Percentiles rank a stretch among this genome's conserved stretches.
Conservation (phyloP, 1,140 invertebrate genomes). For the Bombus balteatus region DNA sequence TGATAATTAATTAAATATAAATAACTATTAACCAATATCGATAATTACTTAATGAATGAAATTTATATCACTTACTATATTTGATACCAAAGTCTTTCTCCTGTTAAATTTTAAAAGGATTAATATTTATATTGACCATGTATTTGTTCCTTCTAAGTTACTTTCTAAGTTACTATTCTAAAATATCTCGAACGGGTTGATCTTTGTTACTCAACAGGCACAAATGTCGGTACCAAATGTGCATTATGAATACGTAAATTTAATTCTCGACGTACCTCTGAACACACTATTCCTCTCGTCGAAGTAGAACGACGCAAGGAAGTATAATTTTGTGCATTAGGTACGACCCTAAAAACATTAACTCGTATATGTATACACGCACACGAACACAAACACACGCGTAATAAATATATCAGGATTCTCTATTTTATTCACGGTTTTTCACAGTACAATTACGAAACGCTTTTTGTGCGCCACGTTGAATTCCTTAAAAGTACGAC, state of each 20-base stretch:
- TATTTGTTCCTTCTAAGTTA: not conserved
- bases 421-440: constrained; percentile 44
- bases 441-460: constrained; percentile 40
- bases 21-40: too few relatives aligned
- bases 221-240: constrained; percentile 49
- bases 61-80: not conserved
- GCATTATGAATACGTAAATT: constrained; percentile 47
- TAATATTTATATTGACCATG: not conserved
- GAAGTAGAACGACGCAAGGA: constrained; percentile 8
- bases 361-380: not conserved
- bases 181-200: constrained; percentile 30
- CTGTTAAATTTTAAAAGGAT: not conserved
- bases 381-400: not conserved
- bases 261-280: constrained; percentile 41
- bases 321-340: constrained; percentile 43
- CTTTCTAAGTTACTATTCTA: not conserved
- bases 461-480: constrained; percentile 46
- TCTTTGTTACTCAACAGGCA: constrained; percentile 15
- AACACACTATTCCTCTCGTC: constrained; percentile 7
- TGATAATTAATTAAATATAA: too few relatives aligned
- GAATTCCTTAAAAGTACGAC: constrained; percentile 5
- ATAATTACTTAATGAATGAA: not conserved
- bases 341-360: constrained; percentile 21
- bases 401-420: constrained; percentile 24
- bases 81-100: not conserved